Evolutionary conservation across 2,797 vertebrate genomes (phyloP), one percentile per base, ranked within the genome.

Genomic region (Parauchenoglanis punctatus): DNA sequence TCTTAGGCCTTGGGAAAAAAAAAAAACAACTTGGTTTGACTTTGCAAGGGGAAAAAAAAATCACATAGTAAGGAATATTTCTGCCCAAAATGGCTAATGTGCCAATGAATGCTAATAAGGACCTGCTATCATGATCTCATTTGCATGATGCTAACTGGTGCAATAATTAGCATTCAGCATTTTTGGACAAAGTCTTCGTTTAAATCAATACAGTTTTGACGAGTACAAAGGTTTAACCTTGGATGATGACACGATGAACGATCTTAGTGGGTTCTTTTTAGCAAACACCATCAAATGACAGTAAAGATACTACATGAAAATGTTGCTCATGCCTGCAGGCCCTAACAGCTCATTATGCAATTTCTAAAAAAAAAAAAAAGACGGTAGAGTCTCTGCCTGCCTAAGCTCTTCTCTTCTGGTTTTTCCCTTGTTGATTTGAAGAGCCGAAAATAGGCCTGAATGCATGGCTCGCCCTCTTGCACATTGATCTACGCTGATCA

Each of bases 401-500:
- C 52, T 63, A 59, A 49, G n/a, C 81, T 68, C 44, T 11, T 40
- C 44, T 52, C 77, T 68, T 44, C 25, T 85, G 68, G 20, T 40
- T 89, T 92, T 91, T 89, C 90, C 83, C 90, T 92, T 87, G 91
- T 93, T 91, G 92, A 89, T 88, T 89, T 92, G 85, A 86, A 87
- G 88, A 89, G 91, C 88, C 90, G 91, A 90, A 93, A 89, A 94
- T 93, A 91, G 89, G 86, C 89, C 83, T 87, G 77, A 70, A 54
- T 40, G 63, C 90, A 87, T 88, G 92, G 80, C 18, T 90, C 65
- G 40, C 76, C 91, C 90, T 89, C 85, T 85, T 83, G 78, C 77
- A 84, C 91, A 91, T 84, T 91, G 93, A 94, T 94, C 91, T 94
- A 85, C 88, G 90, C 91, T 94, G 93, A 94, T 94, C 89, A 86